Evolutionary conservation across 1,140 invertebrate genomes (phyloP).

Genomic region (Diachasmimorpha longicaudata): DNA sequence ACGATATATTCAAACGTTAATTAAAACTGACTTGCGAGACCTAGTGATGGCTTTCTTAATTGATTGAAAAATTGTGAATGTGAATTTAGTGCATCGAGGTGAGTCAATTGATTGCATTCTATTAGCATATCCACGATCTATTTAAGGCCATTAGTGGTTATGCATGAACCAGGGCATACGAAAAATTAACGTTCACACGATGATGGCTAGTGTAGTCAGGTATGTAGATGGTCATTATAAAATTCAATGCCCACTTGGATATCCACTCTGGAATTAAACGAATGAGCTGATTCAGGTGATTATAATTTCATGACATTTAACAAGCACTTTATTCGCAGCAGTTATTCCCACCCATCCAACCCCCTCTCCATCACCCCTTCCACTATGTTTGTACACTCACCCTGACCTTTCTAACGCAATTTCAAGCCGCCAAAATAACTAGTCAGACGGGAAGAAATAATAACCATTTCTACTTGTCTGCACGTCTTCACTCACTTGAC

Average conservation of each 20-base stretch:
- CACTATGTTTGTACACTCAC: background rate
- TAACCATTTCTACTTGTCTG: background rate
- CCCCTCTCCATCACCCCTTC: no score
- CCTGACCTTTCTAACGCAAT: slow-evolving; percentile 2
- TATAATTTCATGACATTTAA: background rate
- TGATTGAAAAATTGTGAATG: slow-evolving; percentile 1
- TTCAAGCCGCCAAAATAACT: background rate
- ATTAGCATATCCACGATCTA: slow-evolving; percentile 10
- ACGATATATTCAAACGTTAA: background rate
- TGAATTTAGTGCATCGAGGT: background rate
- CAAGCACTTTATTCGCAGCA: background rate
- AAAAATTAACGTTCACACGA: background rate
- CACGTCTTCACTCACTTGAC: background rate
- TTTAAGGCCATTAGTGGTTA: background rate
- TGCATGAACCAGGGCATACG: background rate
- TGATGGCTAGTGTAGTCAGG: background rate
- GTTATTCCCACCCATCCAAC: no score
- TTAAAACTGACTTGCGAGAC: background rate
- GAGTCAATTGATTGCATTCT: slow-evolving; percentile 4
- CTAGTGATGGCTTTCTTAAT: background rate
- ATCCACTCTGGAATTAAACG: background rate
- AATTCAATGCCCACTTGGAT: background rate
- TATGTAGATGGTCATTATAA: background rate
- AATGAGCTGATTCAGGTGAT: background rate
- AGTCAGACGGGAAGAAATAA: background rate